Evolutionary conservation across 2,888 invertebrate species (phyloP), one percentile per base, ranked within the genome.

Genomic region (Syrista parreyssii): DNA sequence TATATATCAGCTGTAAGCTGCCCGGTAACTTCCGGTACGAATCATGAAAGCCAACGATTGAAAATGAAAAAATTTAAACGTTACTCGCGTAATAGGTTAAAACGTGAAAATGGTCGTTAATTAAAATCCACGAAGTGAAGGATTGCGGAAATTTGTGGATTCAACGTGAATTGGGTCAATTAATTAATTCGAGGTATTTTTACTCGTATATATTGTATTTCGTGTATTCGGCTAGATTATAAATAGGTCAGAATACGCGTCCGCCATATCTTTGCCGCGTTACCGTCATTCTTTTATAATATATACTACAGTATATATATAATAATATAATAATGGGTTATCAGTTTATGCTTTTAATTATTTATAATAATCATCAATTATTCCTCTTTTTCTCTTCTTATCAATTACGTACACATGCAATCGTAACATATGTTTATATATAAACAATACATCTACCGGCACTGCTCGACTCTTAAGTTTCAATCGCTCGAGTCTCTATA

Each of bases 241-340:
- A 86, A 86, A 87, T 85, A 84, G 81, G 82, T 85, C 82, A 84
- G 81, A 86, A 83, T 84, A 82, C 73, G 79, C 78, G 79, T 84
- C 82, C 81, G 81, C 75, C 83, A 73, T 81, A 84, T 77, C 79
- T 23, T 55, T 23, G 23, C 23, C 55, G 23, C 23, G 81, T 84
- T 82, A 83, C 81, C 86, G 76, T 86, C 83, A 76, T 82, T 79
- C 78, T 76, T 9, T 23, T 55, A 79, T 79, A 81, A 81, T 80
- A 33, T 78, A 80, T 73, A 82, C 75, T 40, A 55, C 23, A 9
- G 55, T 23, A 55, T 55, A 55, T 55, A 55, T 55, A 40, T 23
- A 23, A 55, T 9, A 6, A 6, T 23, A 11, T 31, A 31, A 31
- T 32, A 71, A 33, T 23, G 31, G 32, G 71, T 31, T 33, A 9